phyloP scores from a whole-genome alignment of 2,797 vertebrate species.

The Gallinago nigripennis region DNA sequence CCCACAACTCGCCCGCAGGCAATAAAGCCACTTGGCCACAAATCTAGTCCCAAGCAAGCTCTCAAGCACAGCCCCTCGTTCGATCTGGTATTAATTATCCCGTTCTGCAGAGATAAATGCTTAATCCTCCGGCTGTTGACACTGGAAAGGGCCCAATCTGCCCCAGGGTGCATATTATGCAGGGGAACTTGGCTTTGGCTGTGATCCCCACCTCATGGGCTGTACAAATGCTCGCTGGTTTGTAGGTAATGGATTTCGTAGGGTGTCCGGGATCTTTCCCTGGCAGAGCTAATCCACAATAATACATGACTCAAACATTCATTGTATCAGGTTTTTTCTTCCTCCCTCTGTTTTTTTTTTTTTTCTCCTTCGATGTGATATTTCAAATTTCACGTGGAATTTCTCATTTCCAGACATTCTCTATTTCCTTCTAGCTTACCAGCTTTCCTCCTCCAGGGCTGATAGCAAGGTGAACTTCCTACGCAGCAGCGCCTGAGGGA shows the following conservation, averaged over 20 bases:
- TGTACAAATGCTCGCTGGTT: constrained; percentile 48
- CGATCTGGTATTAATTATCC: constrained; percentile 70
- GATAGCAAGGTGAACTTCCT: neutral
- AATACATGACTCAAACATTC: constrained; percentile 31
- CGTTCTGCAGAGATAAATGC: constrained; percentile 63
- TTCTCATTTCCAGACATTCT: neutral
- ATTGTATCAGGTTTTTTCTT: constrained; percentile 22
- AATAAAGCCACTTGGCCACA: neutral
- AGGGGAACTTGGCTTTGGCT: constrained; percentile 56
- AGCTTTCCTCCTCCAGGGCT: neutral
- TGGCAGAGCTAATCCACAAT: constrained; percentile 35
- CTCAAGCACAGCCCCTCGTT: neutral
- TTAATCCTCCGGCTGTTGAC: constrained; percentile 72
- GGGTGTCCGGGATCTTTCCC: neutral
- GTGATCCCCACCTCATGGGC: constrained; percentile 23
- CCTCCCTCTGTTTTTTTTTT: neutral
- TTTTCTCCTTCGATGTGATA: neutral
- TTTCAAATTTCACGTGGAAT: neutral
- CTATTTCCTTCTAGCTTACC: neutral
- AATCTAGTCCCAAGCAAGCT: neutral
- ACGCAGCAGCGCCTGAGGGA: neutral
- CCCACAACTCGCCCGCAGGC: neutral
- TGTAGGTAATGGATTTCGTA: constrained; percentile 23
- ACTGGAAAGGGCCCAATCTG: constrained; percentile 69
- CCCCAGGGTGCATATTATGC: constrained; percentile 43